A percentile compares a stretch with the other conserved stretches of the same genome.
These are phyloP conservation scores for Antedon mediterranea DNA, from an alignment of 53 echinoderm and acorn worm species.

Conservation along the genomic window DNA sequence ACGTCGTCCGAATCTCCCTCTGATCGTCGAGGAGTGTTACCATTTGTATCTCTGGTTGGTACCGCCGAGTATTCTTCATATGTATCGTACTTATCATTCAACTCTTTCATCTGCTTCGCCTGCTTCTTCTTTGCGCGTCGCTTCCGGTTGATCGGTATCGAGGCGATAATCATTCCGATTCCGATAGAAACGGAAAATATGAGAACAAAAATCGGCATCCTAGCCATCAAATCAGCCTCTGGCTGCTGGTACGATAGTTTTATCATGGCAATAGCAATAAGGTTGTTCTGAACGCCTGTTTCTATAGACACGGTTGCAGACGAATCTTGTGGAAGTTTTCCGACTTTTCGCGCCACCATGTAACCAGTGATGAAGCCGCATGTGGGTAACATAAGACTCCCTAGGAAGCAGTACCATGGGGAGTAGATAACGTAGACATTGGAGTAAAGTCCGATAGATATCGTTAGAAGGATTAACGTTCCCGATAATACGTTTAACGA, in stretches of 20 bases:
- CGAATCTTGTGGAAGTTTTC: conserved; percentile 27
- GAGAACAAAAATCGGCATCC: conserved; percentile 71
- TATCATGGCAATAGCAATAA: conserved; percentile 75
- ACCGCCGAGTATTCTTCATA: conserved; percentile 6
- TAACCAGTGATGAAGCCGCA: conserved; percentile 75
- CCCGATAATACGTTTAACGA: conserved; percentile 57
- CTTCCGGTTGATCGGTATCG: conserved; percentile 46
- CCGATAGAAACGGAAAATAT: conserved; percentile 66
- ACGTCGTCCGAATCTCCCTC: background rate
- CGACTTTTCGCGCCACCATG: conserved; percentile 37
- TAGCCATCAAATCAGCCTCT: conserved; percentile 80
- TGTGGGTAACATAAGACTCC: conserved; percentile 57
- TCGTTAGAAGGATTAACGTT: conserved; percentile 37
- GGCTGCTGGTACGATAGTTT: conserved; percentile 88
- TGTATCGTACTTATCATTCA: conserved; percentile 22
- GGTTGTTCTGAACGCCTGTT: conserved; percentile 90
- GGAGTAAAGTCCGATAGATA: conserved; percentile 54
- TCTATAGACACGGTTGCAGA: conserved; percentile 63
- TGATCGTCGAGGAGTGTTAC: background rate
- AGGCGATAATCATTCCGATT: conserved; percentile 45
- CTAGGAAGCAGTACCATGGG: conserved; percentile 37
- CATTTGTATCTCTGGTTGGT: background rate
- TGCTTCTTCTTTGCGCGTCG: conserved; percentile 10
- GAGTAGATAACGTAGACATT: conserved; percentile 62
- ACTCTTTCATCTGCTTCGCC: conserved; percentile 7